Conservation (phyloP, 2,888 invertebrate species). For the Corythucha ciliata region DNA sequence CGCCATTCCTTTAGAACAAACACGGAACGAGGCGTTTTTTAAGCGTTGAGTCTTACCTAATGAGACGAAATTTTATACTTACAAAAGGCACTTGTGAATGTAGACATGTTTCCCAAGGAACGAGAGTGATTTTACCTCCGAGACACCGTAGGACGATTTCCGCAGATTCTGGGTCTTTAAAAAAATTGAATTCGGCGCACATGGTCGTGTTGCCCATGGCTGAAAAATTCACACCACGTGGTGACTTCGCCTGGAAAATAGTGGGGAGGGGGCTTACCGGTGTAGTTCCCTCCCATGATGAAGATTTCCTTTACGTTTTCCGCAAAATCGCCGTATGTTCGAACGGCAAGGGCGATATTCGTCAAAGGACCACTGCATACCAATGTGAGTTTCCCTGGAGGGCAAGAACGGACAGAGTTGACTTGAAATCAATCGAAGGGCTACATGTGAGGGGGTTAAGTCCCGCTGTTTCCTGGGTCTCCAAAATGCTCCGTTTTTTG, state of each 20-base stretch:
- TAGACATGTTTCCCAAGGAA: conserved; percentile 62
- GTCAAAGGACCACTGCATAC: conserved; percentile 66
- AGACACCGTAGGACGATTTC: conserved; percentile 54
- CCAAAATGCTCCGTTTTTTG: no score
- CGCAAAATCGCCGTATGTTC: conserved; percentile 56
- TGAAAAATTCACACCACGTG: conserved; percentile 24
- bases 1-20: conserved; percentile 31
- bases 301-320: conserved; percentile 56
- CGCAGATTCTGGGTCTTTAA: conserved; percentile 66
- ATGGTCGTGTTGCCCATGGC: conserved; percentile 31
- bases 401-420: not conserved
- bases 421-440: not conserved
- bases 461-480: no score
- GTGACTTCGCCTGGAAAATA: not conserved
- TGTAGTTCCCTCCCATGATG: conserved; percentile 70
- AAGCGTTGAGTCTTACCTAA: not conserved
- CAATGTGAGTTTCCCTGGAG: conserved; percentile 40
- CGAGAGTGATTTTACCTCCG: conserved; percentile 49
- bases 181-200: conserved; percentile 66
- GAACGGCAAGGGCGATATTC: conserved; percentile 65
- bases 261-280: conserved; percentile 45
- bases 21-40: no score
- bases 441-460: no score
- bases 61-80: conserved; percentile 29
- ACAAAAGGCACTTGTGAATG: conserved; percentile 41